These are phyloP conservation scores for Myotis planiceps DNA, from an alignment of 2,797 vertebrate genomes.

Conservation along the genomic window DNA sequence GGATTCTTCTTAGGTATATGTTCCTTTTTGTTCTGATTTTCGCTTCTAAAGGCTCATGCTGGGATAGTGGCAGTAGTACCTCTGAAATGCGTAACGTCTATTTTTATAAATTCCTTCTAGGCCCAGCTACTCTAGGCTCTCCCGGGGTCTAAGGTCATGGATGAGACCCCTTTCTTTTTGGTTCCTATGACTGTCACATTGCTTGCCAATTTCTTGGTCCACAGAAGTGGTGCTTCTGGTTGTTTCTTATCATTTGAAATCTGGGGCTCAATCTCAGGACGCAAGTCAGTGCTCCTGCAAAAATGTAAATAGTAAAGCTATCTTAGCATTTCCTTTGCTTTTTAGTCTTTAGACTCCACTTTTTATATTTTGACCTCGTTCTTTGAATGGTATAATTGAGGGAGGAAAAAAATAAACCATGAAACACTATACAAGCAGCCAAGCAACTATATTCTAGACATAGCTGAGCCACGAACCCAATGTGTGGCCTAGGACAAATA, in stretches of 20 bases:
- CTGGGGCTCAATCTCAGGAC: neutral
- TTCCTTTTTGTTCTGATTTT: neutral
- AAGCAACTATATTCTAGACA: neutral
- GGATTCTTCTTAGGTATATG: neutral
- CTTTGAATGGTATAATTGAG: neutral
- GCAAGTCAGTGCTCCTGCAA: neutral
- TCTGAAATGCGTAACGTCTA: neutral
- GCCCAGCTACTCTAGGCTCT: neutral
- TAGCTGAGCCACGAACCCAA: neutral
- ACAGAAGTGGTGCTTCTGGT: neutral
- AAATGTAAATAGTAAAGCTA: neutral
- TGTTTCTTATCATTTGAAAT: neutral
- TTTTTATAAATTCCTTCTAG: neutral
- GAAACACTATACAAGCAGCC: neutral
- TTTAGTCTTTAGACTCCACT: neutral
- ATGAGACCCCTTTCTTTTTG: rapidly evolving
- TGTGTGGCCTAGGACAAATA: neutral
- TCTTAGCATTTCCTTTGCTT: neutral
- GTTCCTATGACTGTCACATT: neutral
- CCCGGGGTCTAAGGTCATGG: neutral
- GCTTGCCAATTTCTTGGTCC: neutral
- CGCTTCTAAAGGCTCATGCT: neutral
- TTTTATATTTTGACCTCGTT: neutral
- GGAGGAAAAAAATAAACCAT: neutral
- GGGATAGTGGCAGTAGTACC: neutral